These are phyloP conservation scores for Blastobasis lacticolella DNA, from an alignment of 2,888 invertebrate genomes.

Conservation along the genomic window DNA sequence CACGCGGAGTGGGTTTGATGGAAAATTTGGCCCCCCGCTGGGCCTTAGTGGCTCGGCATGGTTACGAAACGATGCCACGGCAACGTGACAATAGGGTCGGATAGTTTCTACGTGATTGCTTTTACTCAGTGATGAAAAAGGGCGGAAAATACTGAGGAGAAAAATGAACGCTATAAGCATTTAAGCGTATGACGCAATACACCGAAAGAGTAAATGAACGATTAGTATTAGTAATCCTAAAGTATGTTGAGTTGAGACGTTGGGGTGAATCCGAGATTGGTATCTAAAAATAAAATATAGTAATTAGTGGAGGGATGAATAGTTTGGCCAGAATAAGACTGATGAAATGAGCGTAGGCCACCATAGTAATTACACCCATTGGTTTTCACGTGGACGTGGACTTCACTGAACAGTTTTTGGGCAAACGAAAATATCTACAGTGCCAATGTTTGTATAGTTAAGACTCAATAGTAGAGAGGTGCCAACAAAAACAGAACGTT, in stretches of 20 bases:
- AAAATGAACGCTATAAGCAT: too few species aligned
- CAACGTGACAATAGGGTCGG: conserved; percentile 19
- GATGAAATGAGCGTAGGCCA: too few species aligned
- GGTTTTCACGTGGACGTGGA: neutral
- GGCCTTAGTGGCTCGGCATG: neutral
- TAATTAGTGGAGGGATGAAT: too few species aligned
- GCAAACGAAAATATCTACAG: conserved; percentile 5
- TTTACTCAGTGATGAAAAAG: neutral
- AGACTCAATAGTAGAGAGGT: neutral
- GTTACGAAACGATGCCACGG: conserved; percentile 22
- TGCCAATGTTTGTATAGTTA: neutral
- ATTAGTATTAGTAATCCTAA: too few species aligned
- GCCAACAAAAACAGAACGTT: conserved; percentile 3
- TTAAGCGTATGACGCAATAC: too few species aligned
- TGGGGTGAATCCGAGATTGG: neutral
- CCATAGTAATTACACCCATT: too few species aligned
- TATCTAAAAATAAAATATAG: neutral
- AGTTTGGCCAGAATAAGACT: too few species aligned
- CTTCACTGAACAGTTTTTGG: conserved; percentile 1
- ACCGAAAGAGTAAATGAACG: too few species aligned
- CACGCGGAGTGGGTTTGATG: conserved; percentile 19
- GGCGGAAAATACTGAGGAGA: too few species aligned
- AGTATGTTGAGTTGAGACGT: too few species aligned
- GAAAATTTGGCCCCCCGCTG: conserved; percentile 29
- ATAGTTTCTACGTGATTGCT: conserved; percentile 13